phyloP scores from a whole-genome alignment of 2,113 vertebrate genomes.

The Alethe castanea region DNA sequence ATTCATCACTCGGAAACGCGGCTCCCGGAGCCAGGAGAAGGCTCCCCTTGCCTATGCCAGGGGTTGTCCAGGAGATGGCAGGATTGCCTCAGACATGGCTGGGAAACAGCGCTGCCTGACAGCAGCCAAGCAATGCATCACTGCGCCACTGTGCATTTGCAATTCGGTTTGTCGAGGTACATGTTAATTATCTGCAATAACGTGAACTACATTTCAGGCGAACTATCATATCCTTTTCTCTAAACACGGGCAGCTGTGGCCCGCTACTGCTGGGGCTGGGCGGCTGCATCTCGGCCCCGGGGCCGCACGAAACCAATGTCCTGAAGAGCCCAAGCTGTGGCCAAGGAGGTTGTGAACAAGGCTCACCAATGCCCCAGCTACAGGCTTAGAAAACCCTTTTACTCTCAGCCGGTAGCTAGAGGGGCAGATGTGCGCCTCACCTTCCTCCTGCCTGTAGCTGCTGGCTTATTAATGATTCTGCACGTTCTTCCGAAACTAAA shows the following conservation, averaged over 20 bases:
- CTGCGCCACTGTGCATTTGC: background rate
- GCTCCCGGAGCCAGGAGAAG: background rate
- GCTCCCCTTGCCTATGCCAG: conserved; percentile 29
- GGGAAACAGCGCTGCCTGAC: background rate
- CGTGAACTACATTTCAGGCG: background rate
- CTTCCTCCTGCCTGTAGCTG: background rate
- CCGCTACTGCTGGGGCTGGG: background rate
- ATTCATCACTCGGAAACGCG: background rate
- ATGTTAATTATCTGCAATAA: background rate
- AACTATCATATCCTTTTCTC: fast-evolving
- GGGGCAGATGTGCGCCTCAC: background rate
- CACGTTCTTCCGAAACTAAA: background rate
- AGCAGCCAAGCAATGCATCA: background rate
- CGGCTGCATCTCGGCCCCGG: background rate
- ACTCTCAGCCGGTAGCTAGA: background rate
- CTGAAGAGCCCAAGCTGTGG: background rate
- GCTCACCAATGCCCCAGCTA: background rate
- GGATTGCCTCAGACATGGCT: conserved; percentile 59
- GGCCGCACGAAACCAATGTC: fast-evolving
- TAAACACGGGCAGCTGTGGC: background rate
- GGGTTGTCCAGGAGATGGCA: conserved; percentile 77
- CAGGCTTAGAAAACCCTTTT: background rate
- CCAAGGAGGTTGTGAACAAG: background rate
- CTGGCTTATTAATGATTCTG: background rate
- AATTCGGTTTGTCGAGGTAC: background rate